phyloP scores from a whole-genome alignment of 2,797 vertebrate species.

The Pipistrellus nathusii region DNA sequence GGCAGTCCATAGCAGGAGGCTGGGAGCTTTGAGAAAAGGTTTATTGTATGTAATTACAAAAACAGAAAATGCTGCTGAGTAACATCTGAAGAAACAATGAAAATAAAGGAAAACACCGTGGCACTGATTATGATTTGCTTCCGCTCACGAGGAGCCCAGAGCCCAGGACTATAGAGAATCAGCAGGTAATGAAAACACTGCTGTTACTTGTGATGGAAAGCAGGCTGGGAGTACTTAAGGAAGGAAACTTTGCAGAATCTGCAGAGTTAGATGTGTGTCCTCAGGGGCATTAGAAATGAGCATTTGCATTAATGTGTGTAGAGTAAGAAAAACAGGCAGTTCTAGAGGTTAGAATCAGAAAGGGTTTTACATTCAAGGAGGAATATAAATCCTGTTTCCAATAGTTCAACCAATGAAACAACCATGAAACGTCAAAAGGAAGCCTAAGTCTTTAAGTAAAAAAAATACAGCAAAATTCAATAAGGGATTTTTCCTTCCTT shows the following conservation, averaged over 20 bases:
- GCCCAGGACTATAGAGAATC: not conserved
- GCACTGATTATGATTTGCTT: not conserved
- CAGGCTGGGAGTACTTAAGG: not conserved
- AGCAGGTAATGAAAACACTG: conserved; percentile 1
- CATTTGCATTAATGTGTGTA: conserved; percentile 2
- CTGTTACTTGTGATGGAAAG: conserved; percentile 37
- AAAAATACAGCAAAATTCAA: not conserved
- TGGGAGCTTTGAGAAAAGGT: not conserved
- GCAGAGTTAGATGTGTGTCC: not conserved
- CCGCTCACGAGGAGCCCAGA: not conserved
- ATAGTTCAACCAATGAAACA: conserved; percentile 14
- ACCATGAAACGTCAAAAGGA: not conserved
- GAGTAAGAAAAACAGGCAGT: conserved; percentile 33
- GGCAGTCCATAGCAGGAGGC: not conserved
- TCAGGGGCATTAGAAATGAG: not conserved
- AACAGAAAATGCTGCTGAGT: not conserved
- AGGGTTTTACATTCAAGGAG: conserved; percentile 17
- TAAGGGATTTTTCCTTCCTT: not conserved
- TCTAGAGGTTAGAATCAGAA: conserved; percentile 27
- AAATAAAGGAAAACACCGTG: not conserved
- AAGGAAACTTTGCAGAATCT: not conserved
- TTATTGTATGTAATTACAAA: not conserved
- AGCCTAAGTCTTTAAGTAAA: not conserved
- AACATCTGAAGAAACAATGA: not conserved
- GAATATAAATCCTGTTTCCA: not conserved